Base-by-base conservation (phyloP, 1,140 invertebrate species). In the Leptonema lineaticorne region DNA sequence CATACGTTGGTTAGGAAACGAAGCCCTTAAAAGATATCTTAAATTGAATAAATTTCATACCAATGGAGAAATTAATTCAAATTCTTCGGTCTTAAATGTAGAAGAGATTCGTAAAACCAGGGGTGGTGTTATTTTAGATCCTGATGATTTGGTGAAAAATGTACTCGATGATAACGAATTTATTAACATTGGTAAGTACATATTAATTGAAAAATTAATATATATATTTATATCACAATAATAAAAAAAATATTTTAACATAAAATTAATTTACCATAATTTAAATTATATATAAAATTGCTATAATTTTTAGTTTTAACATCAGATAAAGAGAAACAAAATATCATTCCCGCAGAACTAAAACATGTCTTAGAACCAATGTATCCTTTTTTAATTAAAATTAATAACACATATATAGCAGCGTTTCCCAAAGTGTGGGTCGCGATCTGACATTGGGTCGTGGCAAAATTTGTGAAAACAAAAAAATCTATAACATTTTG, bases 141-240 rank as follows among this genome's bases (percentile, higher is more conserved):
- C 81, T 2, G 82, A 84, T 68, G 88, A 89, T 74, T 9, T 76
- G 8, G 80, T 89, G 28, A 76, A 73, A 57, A 81, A 85, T 60
- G 84, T 89, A 20, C 76, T 89, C 6, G 85, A 87, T 69, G 86
- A 89, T 75, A 85, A 88, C 75, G 88, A 89, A 68, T 88, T 86
- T 74, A 85, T 89, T 24, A 85, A 85, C 28, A 81, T 88, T 30
- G 85, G 86, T 87, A 78, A 80, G 80, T 73, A 53, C 11, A 46
- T n/a, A n/a, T n/a, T n/a, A n/a, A n/a, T n/a, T n/a, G n/a, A n/a
- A n/a, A n/a, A n/a, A n/a, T n/a, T n/a, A n/a, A n/a, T n/a, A n/a
- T n/a, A n/a, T n/a, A n/a, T n/a, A n/a, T n/a, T n/a, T n/a, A n/a
- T n/a, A n/a, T n/a, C n/a, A n/a, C n/a, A n/a, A n/a, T n/a, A n/a